Base-by-base conservation (phyloP, 2,797 vertebrate genomes). In the Clarias laeviceps region DNA sequence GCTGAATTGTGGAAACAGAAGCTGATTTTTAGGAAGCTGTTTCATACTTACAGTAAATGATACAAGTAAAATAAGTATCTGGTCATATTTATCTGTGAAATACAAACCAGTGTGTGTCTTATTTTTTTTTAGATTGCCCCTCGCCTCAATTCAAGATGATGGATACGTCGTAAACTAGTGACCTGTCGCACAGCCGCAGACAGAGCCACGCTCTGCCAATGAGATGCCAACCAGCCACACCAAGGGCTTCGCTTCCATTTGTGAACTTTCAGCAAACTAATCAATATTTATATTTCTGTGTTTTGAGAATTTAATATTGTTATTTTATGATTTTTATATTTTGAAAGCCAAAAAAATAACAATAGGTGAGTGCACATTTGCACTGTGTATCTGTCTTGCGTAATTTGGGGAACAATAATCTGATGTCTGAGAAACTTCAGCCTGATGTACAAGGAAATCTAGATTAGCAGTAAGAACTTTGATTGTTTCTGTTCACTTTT, bases 61-160 rank as follows among this genome's bases (percentile, higher is more conserved):
- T 62, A n/a, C 61, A 34, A 22, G 66, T 34, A 40, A 9, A 69
- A 9, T 74, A 74, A 54, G 17, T 14, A 29, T 17, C 24, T 54
- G 45, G 24, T 12, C 34, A 54, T 54, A 6, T 17, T 54, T 74
- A 7, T 57, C 32, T 70, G 29, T 57, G 18, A 59, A 66, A 68
- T 76, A 27, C 17, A 34, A 27, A 22, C 32, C 34, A 54, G 18
- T 65, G 11, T 78, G 66, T 64, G 11, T 69, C 50, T 57, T 45
- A 8, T 68, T 84, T 86, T 91, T 86, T 91, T 90, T 17, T 92
- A 99, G 98, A 98, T 97, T 54, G 98, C 98, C 85, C 98, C 98
- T n/a, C 95, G 98, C 61, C 92, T 99, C 92, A 99, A 99, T 90
- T 99, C 98, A 64, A 98, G 98, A 97, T 99, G 98, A 99, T 97